Evolutionary conservation across 2,888 invertebrate species (phyloP).

Genomic region (Erebia palarica): DNA sequence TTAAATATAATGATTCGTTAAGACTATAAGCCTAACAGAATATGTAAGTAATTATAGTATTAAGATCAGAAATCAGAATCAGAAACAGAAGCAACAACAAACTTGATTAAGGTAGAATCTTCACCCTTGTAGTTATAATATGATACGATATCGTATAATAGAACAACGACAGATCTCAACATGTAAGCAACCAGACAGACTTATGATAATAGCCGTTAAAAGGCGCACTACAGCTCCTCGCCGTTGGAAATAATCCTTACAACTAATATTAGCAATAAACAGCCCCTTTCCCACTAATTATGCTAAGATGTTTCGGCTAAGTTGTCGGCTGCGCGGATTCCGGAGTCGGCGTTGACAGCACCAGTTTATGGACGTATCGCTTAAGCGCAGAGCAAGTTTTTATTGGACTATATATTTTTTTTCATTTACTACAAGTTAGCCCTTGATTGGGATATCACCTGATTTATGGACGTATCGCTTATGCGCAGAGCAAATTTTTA

Average conservation of each 20-base stretch:
- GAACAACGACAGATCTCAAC: constrained; percentile 32
- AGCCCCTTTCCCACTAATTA: constrained; percentile 75
- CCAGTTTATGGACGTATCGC: constrained; percentile 36
- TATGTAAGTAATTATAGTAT: no score
- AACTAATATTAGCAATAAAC: constrained; percentile 81
- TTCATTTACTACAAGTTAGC: no score
- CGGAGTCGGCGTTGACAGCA: constrained; percentile 53
- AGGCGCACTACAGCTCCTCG: constrained; percentile 49
- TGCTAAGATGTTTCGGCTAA: constrained; percentile 72
- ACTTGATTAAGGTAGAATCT: no score
- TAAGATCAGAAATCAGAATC: no score
- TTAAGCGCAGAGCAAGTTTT: constrained; percentile 18
- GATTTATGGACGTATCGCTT: no score
- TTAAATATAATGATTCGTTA: no score
- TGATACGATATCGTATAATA: neutral
- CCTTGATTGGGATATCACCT: no score
- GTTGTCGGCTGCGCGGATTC: constrained; percentile 66
- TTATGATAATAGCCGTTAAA: constrained; percentile 67
- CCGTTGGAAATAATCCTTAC: constrained; percentile 73
- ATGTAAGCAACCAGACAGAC: constrained; percentile 44
- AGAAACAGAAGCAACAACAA: no score
- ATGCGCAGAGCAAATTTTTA: no score
- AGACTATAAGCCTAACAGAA: no score
- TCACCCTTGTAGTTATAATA: neutral
- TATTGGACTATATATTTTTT: no score